Conservation (phyloP, 2,888 invertebrate genomes). For the Girardia tigrina region DNA sequence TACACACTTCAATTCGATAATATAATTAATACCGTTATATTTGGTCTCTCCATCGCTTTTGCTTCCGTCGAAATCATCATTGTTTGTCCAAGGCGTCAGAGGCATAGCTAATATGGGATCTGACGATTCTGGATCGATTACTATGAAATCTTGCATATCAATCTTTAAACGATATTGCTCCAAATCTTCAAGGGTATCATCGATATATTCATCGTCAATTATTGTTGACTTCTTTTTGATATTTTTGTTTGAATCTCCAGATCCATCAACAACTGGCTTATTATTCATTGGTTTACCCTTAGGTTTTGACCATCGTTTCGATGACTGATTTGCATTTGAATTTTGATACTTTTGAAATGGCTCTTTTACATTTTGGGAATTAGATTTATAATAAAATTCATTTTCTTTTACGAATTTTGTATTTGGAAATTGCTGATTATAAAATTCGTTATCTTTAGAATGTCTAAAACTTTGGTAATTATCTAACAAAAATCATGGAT, state of each 20-base stretch:
- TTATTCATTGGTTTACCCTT: not conserved
- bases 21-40: not conserved
- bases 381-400: too few relatives aligned
- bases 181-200: conserved; percentile 31
- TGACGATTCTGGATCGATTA: conserved; percentile 24
- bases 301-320: not conserved
- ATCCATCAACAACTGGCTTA: not conserved
- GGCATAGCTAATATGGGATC: conserved; percentile 28
- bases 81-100: not conserved
- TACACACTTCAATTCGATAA: too few relatives aligned
- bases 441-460: not conserved
- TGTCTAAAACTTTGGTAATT: not conserved
- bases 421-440: too few relatives aligned
- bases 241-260: not conserved
- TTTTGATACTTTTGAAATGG: too few relatives aligned
- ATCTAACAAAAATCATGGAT: not conserved
- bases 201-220: conserved; percentile 32
- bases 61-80: not conserved
- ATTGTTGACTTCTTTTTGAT: not conserved
- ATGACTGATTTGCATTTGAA: not conserved
- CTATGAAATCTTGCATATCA: conserved; percentile 28
- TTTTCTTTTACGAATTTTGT: too few relatives aligned
- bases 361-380: too few relatives aligned
- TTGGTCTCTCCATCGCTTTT: not conserved
- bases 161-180: conserved; percentile 31